Base-by-base conservation (phyloP, 2,888 invertebrate genomes). In the Yponomeuta malinellus region DNA sequence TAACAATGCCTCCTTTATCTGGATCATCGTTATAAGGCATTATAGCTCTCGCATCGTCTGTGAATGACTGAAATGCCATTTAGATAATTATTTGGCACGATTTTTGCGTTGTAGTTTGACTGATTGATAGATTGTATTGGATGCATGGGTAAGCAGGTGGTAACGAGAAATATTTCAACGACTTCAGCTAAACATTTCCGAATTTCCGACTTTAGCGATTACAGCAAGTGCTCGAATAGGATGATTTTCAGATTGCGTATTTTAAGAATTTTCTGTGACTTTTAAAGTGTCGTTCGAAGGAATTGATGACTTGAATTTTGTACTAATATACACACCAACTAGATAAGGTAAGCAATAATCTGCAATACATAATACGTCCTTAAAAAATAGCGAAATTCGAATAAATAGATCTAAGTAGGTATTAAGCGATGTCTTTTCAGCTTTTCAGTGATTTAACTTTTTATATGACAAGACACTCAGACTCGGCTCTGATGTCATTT, bases 1-100 rank as follows among this genome's bases (percentile, higher is more conserved):
- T 87, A 85, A 88, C 88, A 89, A 89, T 88, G 80, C 82, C 79
- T 74, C 77, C 79, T 78, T 80, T 83, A 85, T 84, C 81, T 83
- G 81, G 82, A 81, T 79, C 79, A 85, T 84, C 85, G 83, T 85
- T 85, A 87, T 81, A 80, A 82, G n/a, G 78, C 77, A 78, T 77
- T 74, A 73, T 74, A 68, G 71, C 69, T 29, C 29, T 65, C 15
- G 15, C 15, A 59, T 59, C 52, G 52, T 15, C 52, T 59, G 52
- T 59, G 52, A 59, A 59, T 59, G 52, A 59, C 15, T 59, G 52
- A 59, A 15, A 59, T 15, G 52, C 52, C 52, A 59, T 15, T 59
- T 59, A 15, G 52, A 59, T 59, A 59, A 59, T 59, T 59, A 59
- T 59, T 12, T 59, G 52, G 15, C 52, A 59, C 15, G 15, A 12